Base-by-base conservation (phyloP, 2,113 vertebrate genomes). In the Brachyhypopomus occidentalis region DNA sequence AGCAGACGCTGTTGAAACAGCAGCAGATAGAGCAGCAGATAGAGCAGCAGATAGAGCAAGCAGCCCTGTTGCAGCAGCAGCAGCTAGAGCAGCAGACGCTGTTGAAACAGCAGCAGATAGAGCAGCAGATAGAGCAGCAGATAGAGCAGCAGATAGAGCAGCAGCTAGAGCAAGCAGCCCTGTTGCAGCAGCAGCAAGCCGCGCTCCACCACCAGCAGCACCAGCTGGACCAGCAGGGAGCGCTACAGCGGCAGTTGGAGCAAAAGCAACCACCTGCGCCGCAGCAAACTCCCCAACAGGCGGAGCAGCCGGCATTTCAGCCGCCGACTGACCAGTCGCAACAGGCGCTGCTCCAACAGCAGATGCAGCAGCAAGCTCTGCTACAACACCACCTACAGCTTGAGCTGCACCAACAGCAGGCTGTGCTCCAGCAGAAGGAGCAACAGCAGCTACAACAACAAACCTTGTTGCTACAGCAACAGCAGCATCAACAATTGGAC, bases 161-260 rank as follows among this genome's bases (percentile, higher is more conserved):
- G 64, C 91, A 88, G 22, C 86, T 90, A 22, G 80, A 77, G 34
- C 85, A 80, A 70, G 86, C 92, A 20, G 78, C 86, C 25, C 79
- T 88, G 56, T 83, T 85, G 41, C 90, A 92, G 2, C 85, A 87
- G 77, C 91, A 91, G 75, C 89, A 89, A 56, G 83, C 84, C 19
- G 22, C 11, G 5, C 73, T 59, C 34, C 45, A 58, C 22, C 78
- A 80, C 36, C 78, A 80, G 60, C 83, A 78, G 55, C 48, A 79
- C 80, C 59, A 77, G 9, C 5, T 41, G 9, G 36, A 38, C 6
- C 3, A 38, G n/a, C n/a, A n/a, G n/a, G n/a, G n/a, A n/a, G n/a
- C n/a, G n/a, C n/a, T n/a, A n/a, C 30, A 30, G 30, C 30, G 30
- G 3, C 30, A 30, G 30, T 1, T 30, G 30, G 30, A 30, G 30